Base-by-base conservation (phyloP, 2,888 invertebrate genomes). In the Byasa hedistus region DNA sequence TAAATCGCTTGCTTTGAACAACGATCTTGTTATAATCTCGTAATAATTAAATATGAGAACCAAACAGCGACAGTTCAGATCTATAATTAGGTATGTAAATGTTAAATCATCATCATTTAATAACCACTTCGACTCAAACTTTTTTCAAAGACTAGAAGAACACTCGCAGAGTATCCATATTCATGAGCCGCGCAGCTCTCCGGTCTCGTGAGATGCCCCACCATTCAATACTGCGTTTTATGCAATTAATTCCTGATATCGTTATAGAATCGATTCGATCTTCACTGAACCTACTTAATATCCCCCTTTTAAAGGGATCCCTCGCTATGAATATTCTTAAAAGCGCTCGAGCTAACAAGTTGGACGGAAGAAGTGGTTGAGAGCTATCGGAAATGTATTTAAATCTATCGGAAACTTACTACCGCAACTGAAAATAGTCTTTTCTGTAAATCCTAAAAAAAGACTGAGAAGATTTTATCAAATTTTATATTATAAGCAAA, bases 221-320 rank as follows among this genome's bases (percentile, higher is more conserved):
- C 77, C 79, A 78, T 77, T 79, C 79, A 80, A 79, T 79, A 78
- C 78, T 79, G 82, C 79, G 79, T 85, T 89, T 87, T 85, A 88
- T 90, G 88, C 87, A 89, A 90, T 91, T 90, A 90, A 86, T 85
- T 81, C 78, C 73, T 77, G 81, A 86, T 87, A 89, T 83, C 80
- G 77, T 70, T 69, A 69, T 68, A 68, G 69, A 75, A 72, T 78
- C 75, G 73, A 74, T 72, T 70, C 70, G 65, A 69, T 75, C 72
- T 73, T 73, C 70, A 66, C 70, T 65, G 59, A 70, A 72, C 72
- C 71, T 59, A 74, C 72, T 74, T 73, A 69, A 64, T 68, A 66
- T 70, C 72, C 69, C 70, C 32, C 69, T 71, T 73, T 73, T 71
- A 73, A 74, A 73, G 70, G 71, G 69, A 70, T 72, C 69, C 69